phyloP scores from a whole-genome alignment of 2,888 invertebrate genomes.

The Crematogaster levior region DNA sequence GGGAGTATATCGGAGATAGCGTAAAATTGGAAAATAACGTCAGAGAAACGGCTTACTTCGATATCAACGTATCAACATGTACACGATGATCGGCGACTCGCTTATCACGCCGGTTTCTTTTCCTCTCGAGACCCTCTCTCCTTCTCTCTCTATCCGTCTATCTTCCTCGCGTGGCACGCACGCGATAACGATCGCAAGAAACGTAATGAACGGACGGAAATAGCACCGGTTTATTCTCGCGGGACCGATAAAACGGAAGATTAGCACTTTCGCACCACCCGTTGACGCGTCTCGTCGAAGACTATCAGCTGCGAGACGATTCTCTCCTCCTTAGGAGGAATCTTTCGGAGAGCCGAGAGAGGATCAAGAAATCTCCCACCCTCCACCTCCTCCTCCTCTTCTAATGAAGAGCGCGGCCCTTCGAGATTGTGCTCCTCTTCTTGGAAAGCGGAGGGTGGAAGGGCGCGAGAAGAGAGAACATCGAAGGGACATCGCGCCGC shows the following conservation, averaged over 20 bases:
- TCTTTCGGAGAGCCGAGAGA: constrained; percentile 9
- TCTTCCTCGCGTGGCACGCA: constrained; percentile 50
- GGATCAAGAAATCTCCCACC: constrained; percentile 30
- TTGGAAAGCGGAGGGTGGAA: constrained; percentile 21
- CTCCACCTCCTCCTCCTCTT: constrained; percentile 22
- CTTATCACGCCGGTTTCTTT: constrained; percentile 57
- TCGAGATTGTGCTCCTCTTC: constrained; percentile 11
- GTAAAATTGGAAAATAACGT: constrained; percentile 12
- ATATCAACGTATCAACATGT: constrained; percentile 52
- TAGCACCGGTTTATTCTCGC: constrained; percentile 60
- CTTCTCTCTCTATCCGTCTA: background rate
- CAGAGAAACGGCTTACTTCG: constrained; percentile 24
- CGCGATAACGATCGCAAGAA: constrained; percentile 57
- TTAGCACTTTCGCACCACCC: constrained; percentile 52
- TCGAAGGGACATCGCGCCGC: constrained; percentile 74
- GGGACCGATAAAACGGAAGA: constrained; percentile 56
- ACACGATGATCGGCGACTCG: constrained; percentile 36
- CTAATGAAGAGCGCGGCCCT: constrained; percentile 9
- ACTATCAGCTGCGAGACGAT: constrained; percentile 65
- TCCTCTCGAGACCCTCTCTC: constrained; percentile 37
- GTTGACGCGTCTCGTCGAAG: constrained; percentile 67
- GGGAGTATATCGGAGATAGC: background rate
- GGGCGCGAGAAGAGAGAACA: constrained; percentile 59
- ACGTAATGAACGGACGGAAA: background rate
- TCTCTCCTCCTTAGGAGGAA: constrained; percentile 61